Evolutionary conservation across 2,797 vertebrate genomes (phyloP).

Genomic region (Astyanax mexicanus): DNA sequence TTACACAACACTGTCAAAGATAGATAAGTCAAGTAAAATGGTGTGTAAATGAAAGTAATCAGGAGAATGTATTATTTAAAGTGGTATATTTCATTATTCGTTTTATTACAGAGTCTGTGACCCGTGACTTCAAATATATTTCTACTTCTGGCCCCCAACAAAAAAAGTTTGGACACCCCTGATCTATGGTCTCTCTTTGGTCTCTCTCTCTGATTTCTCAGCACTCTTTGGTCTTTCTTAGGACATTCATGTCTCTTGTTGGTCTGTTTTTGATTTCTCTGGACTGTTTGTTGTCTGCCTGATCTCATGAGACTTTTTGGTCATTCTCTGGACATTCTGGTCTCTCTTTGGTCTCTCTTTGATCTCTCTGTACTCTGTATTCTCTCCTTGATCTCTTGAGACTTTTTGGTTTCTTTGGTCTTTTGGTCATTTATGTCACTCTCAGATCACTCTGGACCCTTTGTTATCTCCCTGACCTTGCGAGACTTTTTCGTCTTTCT

Average conservation of each 20-base stretch:
- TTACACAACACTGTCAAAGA: too few species aligned
- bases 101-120: too few species aligned
- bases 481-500: neutral
- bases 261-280: neutral
- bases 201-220: neutral
- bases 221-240: neutral
- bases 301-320: too few species aligned
- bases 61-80: too few species aligned
- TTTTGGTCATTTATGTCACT: slow-evolving; percentile 1
- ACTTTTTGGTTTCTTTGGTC: neutral
- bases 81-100: too few species aligned
- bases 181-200: slow-evolving; percentile 44
- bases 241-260: neutral
- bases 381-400: neutral
- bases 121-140: too few species aligned
- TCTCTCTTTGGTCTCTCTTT: slow-evolving; percentile 44
- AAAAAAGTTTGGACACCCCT: too few species aligned
- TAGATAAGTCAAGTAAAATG: too few species aligned
- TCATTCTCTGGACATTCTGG: too few species aligned
- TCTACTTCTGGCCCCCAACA: too few species aligned
- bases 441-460: neutral
- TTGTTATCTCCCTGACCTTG: neutral
- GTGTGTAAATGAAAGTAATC: too few species aligned
- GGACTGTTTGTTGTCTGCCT: too few species aligned
- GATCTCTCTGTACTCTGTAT: slow-evolving; percentile 28